Conservation (phyloP, 2,888 invertebrate species). For the Tanypteryx hageni region DNA sequence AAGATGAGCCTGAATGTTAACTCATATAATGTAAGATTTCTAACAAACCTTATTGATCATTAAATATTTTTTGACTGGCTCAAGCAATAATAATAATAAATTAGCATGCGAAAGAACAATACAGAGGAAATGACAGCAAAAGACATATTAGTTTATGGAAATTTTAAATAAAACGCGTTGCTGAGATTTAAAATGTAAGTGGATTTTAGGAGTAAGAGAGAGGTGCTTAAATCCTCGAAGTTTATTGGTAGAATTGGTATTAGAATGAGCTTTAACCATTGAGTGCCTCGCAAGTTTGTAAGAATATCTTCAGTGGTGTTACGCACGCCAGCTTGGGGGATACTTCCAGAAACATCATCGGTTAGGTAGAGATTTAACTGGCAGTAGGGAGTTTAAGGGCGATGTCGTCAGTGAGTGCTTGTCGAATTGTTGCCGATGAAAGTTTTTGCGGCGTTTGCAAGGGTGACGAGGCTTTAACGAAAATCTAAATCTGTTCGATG, state of each 20-base stretch:
- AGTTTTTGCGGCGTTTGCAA: neutral
- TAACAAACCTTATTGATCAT: too few species aligned
- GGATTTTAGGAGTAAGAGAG: neutral
- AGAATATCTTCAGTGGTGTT: conserved; percentile 44
- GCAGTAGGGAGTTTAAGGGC: neutral
- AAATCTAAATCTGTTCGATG: neutral
- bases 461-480: neutral
- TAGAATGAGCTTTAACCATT: conserved; percentile 43
- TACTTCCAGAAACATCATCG: conserved; percentile 8
- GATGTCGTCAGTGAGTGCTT: conserved; percentile 58
- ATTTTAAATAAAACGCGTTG: neutral
- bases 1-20: too few species aligned
- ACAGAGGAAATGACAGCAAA: too few species aligned
- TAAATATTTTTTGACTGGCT: too few species aligned
- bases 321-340: conserved; percentile 10
- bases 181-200: neutral
- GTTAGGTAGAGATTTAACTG: conserved; percentile 55
- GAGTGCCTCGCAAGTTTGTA: conserved; percentile 23
- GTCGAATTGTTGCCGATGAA: conserved; percentile 43
- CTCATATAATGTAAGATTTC: too few species aligned
- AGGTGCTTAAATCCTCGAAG: conserved; percentile 16
- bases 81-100: too few species aligned
- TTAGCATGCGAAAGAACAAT: too few species aligned
- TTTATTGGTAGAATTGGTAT: conserved; percentile 31
- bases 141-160: too few species aligned